These are phyloP conservation scores for Melanocharis versteri DNA, from an alignment of 2,113 vertebrate genomes.

Conservation along the genomic window DNA sequence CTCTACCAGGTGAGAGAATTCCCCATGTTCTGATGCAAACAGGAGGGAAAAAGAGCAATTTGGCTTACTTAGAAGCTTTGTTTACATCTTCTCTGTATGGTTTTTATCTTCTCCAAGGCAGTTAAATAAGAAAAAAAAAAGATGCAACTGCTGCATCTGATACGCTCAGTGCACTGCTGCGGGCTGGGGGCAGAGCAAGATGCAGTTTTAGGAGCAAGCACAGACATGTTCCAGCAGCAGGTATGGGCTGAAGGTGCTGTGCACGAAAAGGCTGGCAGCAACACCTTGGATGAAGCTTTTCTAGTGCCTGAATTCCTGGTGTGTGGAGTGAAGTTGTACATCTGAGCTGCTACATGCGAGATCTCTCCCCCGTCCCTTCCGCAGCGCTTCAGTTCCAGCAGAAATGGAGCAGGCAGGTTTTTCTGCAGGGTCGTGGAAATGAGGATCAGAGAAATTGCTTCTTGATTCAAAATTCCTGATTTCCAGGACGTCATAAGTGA, in stretches of 20 bases:
- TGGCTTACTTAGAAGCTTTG: background rate
- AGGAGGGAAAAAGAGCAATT: background rate
- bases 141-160: background rate
- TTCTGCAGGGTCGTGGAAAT: background rate
- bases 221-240: background rate
- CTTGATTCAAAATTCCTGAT: background rate
- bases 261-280: background rate
- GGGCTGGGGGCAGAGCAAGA: conserved; percentile 5
- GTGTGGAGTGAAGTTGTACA: background rate
- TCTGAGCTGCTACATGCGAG: background rate
- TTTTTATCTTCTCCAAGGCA: background rate
- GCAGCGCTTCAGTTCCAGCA: rapidly evolving
- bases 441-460: background rate
- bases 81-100: background rate
- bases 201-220: background rate
- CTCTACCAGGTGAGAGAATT: conserved; percentile 77
- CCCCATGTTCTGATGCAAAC: background rate
- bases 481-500: background rate
- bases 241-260: background rate
- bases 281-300: background rate
- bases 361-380: background rate
- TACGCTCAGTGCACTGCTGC: background rate
- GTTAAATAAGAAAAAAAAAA: background rate
- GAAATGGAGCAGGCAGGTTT: background rate
- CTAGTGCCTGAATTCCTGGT: background rate